A percentile compares a stretch with the other conserved stretches of the same genome.
Evolutionary conservation across 2,113 vertebrate species (phyloP).

Genomic region (Oreochromis aureus): DNA sequence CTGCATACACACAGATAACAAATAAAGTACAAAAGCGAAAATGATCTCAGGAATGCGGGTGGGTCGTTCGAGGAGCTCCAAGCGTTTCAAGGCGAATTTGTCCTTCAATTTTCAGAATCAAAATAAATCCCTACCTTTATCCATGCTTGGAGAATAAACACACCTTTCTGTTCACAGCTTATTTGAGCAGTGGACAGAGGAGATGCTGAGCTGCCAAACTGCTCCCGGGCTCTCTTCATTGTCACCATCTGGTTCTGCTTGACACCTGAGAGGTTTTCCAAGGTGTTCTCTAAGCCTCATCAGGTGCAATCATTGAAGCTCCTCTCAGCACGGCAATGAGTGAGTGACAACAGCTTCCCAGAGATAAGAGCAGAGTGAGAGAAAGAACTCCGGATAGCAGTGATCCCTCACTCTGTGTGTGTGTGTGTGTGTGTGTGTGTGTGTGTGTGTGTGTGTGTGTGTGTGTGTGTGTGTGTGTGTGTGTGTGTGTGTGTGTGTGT

Average conservation of each 20-base stretch:
- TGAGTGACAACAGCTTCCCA: slow-evolving; percentile 65
- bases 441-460: neutral
- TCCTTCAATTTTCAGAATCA: neutral
- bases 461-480: neutral
- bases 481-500: neutral
- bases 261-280: slow-evolving; percentile 41
- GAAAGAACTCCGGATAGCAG: slow-evolving; percentile 40
- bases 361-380: slow-evolving; percentile 57
- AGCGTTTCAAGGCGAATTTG: neutral
- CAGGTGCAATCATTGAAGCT: slow-evolving; percentile 38
- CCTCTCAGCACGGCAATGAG: slow-evolving; percentile 66
- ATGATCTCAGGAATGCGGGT: neutral
- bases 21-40: neutral
- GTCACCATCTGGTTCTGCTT: slow-evolving; percentile 56
- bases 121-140: neutral
- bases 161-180: slow-evolving; percentile 11
- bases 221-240: slow-evolving; percentile 31
- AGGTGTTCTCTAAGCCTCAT: slow-evolving; percentile 43
- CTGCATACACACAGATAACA: neutral
- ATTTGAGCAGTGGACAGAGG: slow-evolving; percentile 12
- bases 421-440: neutral
- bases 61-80: neutral
- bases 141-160: neutral
- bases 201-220: slow-evolving; percentile 4
- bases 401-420: neutral